phyloP scores from a whole-genome alignment of 1,140 invertebrate genomes.

The Formica exsecta region DNA sequence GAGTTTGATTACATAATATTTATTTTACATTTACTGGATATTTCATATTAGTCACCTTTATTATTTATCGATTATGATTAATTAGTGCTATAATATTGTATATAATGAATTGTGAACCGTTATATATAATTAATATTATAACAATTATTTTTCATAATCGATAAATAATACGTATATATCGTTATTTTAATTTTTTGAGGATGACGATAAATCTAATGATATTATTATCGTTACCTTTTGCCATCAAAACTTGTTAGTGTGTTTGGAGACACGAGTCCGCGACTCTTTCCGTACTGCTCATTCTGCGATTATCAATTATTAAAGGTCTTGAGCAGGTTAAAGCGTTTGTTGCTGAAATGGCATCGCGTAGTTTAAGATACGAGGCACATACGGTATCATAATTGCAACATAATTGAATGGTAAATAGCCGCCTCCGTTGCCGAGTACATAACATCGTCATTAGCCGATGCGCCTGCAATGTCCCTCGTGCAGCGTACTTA shows the following conservation, averaged over 20 bases:
- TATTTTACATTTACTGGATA: neutral
- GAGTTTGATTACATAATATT: slow-evolving; percentile 35
- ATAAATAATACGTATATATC: neutral
- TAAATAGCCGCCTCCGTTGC: slow-evolving; percentile 64
- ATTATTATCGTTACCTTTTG: neutral
- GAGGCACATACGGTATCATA: slow-evolving; percentile 66
- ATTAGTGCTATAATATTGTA: neutral
- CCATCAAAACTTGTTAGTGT: slow-evolving; percentile 2
- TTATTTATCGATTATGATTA: neutral
- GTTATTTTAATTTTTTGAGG: slow-evolving; percentile 25
- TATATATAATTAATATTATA: too few relatives aligned
- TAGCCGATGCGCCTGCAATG: slow-evolving; percentile 53
- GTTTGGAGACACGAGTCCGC: slow-evolving; percentile 5
- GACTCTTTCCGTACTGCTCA: slow-evolving; percentile 5
- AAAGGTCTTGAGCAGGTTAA: slow-evolving; percentile 47
- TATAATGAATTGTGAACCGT: slow-evolving; percentile 14
- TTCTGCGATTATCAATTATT: slow-evolving; percentile 62
- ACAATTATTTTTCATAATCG: too few relatives aligned
- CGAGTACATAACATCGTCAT: slow-evolving; percentile 59
- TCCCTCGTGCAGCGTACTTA: slow-evolving; percentile 61
- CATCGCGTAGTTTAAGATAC: slow-evolving; percentile 50
- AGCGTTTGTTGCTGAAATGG: slow-evolving; percentile 45
- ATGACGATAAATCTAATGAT: slow-evolving; percentile 18
- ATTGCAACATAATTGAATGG: slow-evolving; percentile 77
- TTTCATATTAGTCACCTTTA: neutral